Conservation (phyloP, 2,797 vertebrate species). For the Scyliorhinus canicula region DNA sequence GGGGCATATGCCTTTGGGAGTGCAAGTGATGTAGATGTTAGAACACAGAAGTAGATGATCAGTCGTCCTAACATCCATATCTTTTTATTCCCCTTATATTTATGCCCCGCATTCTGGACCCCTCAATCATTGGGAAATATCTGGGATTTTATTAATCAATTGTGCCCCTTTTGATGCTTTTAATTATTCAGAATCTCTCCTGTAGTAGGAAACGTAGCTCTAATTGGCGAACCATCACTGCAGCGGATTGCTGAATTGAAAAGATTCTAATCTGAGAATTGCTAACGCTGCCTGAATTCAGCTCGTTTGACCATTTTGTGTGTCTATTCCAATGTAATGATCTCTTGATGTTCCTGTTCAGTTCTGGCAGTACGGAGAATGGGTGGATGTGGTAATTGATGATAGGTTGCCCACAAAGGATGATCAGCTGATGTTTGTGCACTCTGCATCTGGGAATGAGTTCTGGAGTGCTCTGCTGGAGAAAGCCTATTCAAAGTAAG, state of each 20-base stretch:
- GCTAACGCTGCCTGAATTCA: background rate
- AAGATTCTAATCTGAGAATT: too few relatives aligned
- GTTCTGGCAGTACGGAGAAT: slow-evolving; percentile 98
- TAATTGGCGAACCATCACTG: background rate
- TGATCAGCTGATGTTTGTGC: slow-evolving; percentile 83
- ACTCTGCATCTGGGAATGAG: slow-evolving; percentile 78
- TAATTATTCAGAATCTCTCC: background rate
- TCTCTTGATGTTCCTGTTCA: slow-evolving; percentile 47
- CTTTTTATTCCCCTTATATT: background rate
- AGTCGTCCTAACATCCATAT: background rate
- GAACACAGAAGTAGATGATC: background rate
- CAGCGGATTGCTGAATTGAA: fast-evolving
- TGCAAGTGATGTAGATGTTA: background rate
- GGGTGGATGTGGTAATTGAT: slow-evolving; percentile 87
- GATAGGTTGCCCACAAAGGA: slow-evolving; percentile 84
- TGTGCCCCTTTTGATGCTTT: background rate
- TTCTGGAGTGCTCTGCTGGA: slow-evolving; percentile 95
- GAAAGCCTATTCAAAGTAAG: slow-evolving; percentile 96
- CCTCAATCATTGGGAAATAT: background rate
- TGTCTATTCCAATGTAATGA: background rate
- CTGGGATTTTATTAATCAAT: background rate
- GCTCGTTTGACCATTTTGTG: background rate
- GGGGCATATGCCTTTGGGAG: background rate
- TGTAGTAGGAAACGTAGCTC: too few relatives aligned
- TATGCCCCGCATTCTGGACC: background rate